Conservation (phyloP, 2,113 vertebrate genomes). For the Menidia beryllina region DNA sequence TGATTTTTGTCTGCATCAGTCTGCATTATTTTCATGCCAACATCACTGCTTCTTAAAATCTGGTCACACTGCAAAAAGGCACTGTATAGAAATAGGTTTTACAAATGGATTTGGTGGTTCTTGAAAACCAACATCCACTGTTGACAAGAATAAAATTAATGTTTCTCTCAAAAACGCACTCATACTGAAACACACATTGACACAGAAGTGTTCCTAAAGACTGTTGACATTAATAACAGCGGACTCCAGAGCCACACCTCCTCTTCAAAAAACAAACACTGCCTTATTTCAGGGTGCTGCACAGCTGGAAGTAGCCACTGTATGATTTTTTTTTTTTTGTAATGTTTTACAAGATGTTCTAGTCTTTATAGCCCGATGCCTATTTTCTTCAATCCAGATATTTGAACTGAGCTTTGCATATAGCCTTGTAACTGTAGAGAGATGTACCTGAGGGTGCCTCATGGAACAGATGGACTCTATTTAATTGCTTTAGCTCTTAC, state of each 20-base stretch:
- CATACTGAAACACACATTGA: neutral
- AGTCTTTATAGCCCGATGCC: neutral
- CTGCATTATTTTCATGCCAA: conserved; percentile 43
- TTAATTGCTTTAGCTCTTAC: conserved; percentile 7
- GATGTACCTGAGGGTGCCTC: neutral
- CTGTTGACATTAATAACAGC: conserved; percentile 29
- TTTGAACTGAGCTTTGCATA: neutral
- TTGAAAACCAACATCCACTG: conserved; percentile 35
- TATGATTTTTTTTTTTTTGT: neutral
- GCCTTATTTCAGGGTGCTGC: conserved; percentile 15
- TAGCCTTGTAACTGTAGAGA: neutral
- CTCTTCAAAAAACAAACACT: neutral
- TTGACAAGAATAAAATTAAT: conserved; percentile 10
- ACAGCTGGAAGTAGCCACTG: conserved; percentile 1
- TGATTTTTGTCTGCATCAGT: conserved; percentile 7
- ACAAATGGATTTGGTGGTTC: conserved; percentile 36
- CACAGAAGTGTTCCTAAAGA: conserved; percentile 18
- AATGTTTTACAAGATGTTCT: conserved; percentile 16
- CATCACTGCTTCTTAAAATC: conserved; percentile 18
- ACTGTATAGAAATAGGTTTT: conserved; percentile 40
- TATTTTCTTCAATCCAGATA: neutral
- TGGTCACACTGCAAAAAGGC: conserved; percentile 17
- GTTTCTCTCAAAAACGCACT: conserved; percentile 3
- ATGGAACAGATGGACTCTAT: conserved; percentile 4
- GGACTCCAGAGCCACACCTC: conserved; percentile 22